phyloP scores from a whole-genome alignment of 2,113 vertebrate genomes.

The Perca schrenkii region DNA sequence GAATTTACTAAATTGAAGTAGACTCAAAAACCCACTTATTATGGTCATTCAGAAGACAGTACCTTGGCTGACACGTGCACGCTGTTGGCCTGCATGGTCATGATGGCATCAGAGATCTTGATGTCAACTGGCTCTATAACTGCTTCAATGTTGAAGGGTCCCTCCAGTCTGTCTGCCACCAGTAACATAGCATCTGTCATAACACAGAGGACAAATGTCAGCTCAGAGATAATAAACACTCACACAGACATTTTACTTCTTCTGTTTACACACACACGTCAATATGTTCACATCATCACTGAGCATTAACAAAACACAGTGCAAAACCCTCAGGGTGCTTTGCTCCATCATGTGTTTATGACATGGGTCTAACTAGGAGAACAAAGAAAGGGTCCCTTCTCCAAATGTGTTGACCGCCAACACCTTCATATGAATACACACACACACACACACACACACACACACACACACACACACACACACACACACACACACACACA shows the following conservation, averaged over 20 bases:
- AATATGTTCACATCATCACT: slow-evolving; percentile 5
- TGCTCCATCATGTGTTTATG: neutral
- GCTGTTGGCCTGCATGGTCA: slow-evolving; percentile 98
- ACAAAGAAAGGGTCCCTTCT: slow-evolving; percentile 5
- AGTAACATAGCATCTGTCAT: slow-evolving; percentile 97
- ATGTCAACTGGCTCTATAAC: slow-evolving; percentile 96
- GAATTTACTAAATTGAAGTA: neutral
- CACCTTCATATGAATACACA: slow-evolving; percentile 10
- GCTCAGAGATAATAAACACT: slow-evolving; percentile 41
- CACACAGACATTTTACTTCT: neutral
- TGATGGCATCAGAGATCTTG: slow-evolving; percentile 98
- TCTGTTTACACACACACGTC: neutral
- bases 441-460: no score
- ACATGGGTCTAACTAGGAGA: slow-evolving; percentile 11
- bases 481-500: neutral
- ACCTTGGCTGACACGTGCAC: slow-evolving; percentile 96
- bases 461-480: no score
- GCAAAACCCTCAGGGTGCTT: neutral
- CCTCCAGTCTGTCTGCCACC: slow-evolving; percentile 94
- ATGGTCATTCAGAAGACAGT: slow-evolving; percentile 54
- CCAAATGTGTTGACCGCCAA: slow-evolving; percentile 34
- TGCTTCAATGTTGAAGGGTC: slow-evolving; percentile 96
- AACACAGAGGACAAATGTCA: slow-evolving; percentile 61
- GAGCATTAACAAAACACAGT: neutral
- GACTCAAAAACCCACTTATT: neutral